A percentile compares a stretch with the other conserved stretches of the same genome.
Conservation (phyloP, 2,797 vertebrate genomes). For the Sebastes vulpes region DNA sequence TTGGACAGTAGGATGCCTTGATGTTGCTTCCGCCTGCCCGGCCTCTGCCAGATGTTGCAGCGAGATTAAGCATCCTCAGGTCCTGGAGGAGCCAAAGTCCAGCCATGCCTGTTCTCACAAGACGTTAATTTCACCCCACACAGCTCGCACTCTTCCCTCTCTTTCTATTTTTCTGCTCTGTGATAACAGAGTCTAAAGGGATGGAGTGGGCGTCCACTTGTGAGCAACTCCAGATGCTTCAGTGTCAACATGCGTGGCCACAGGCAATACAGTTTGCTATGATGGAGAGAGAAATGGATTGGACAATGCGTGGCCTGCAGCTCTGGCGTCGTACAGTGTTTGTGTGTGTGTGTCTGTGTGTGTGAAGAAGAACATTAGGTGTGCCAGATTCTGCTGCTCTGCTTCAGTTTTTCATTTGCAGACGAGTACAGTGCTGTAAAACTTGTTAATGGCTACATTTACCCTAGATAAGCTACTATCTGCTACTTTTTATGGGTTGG, state of each 20-base stretch:
- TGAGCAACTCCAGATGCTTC: constrained; percentile 65
- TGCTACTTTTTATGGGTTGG: neutral
- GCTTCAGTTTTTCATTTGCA: neutral
- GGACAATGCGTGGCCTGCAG: constrained; percentile 43
- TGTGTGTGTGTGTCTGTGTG: constrained; percentile 8
- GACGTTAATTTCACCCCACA: constrained; percentile 67
- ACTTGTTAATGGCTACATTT: neutral
- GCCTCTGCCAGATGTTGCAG: constrained; percentile 71
- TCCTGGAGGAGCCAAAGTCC: constrained; percentile 58
- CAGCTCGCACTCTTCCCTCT: constrained; percentile 16
- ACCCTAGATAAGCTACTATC: neutral
- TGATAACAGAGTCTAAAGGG: constrained; percentile 58
- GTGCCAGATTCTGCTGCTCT: constrained; percentile 23
- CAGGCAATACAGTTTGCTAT: constrained; percentile 40
- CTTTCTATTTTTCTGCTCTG: constrained; percentile 43
- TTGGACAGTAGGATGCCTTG: constrained; percentile 60
- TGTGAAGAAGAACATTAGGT: constrained; percentile 4
- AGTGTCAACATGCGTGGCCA: constrained; percentile 62
- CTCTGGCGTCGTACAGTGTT: constrained; percentile 6
- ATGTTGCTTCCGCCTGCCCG: constrained; percentile 42
- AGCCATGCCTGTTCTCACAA: constrained; percentile 65
- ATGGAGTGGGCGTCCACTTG: constrained; percentile 65
- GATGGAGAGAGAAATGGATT: constrained; percentile 61
- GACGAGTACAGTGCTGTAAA: neutral
- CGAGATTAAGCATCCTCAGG: constrained; percentile 61